A percentile compares a stretch with the other conserved stretches of the same genome.
Evolutionary conservation across 2,888 invertebrate genomes (phyloP).

Genomic region (Clepsis dumicolana): DNA sequence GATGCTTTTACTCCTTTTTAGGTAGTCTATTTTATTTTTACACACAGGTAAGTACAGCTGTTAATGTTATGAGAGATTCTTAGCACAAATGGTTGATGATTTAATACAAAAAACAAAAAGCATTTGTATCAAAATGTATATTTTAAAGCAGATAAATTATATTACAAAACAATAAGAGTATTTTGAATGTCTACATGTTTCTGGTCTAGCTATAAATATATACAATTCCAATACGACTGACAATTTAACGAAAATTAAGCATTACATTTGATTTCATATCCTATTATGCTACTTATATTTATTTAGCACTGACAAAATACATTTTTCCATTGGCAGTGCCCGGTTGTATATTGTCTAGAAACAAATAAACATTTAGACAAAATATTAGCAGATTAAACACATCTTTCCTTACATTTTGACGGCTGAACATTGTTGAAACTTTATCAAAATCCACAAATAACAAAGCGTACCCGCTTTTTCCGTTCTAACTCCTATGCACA

Average conservation of each 20-base stretch:
- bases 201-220: slow-evolving; percentile 54
- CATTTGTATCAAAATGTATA: neutral
- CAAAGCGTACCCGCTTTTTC: too few relatives aligned
- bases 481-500: neutral
- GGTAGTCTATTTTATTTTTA: too few relatives aligned
- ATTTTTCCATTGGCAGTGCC: slow-evolving; percentile 33
- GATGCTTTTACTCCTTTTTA: too few relatives aligned
- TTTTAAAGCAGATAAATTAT: neutral
- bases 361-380: slow-evolving; percentile 4
- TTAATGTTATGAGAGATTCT: too few relatives aligned
- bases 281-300: slow-evolving; percentile 64
- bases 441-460: too few relatives aligned
- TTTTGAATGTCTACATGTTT: slow-evolving; percentile 22
- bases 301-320: slow-evolving; percentile 51
- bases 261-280: slow-evolving; percentile 60
- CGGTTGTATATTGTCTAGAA: slow-evolving; percentile 35
- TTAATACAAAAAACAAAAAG: slow-evolving; percentile 1
- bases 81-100: neutral
- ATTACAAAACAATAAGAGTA: slow-evolving; percentile 7
- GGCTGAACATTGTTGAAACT: neutral
- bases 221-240: slow-evolving; percentile 61
- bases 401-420: slow-evolving; percentile 9
- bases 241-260: slow-evolving; percentile 57
- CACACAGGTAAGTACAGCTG: too few relatives aligned
- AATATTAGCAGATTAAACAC: neutral